Base-by-base conservation (phyloP, 2,888 invertebrate species). In the Euphydryas editha region DNA sequence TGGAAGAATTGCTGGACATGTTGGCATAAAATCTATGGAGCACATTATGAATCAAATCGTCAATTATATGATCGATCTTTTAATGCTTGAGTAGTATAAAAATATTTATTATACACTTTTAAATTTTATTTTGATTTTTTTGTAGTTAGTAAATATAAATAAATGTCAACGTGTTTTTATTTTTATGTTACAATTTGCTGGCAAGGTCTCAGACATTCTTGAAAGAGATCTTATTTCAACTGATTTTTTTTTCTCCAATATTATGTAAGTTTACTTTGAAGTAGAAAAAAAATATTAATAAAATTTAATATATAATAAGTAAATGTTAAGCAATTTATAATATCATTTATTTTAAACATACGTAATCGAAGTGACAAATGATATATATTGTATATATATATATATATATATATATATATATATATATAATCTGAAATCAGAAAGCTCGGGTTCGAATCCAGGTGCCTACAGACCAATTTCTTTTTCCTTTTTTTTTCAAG, bases 1-100 rank as follows among this genome's bases (percentile, higher is more conserved):
- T 1, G 92, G 92, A 30, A 92, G 61, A 44, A 86, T 88, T 1
- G 92, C 67, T 5, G 92, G 90, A 62, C 92, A 92, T 2, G 91
- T 91, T 0, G 88, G 87, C 59, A 81, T 81, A 76, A 86, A 91
- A 71, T 81, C 76, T 70, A 74, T 76, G 11, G 83, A 79, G 69
- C 88, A 88, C 89, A 88, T 88, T 72, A 49, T 69, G 20, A 49
- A 64, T 67, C 65, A 39, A 17, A 56, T 37, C 39, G 11, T 36
- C 15, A 20, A 47, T 54, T 47, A 37, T 42, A 18, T 7, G 5
- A 24, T 51, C 21, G 24, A 51, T 51, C 5, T 54, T 21, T 54
- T 2, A 7, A 3, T 30, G 30, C 8, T 11, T 39, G 11, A 39
- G 1, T 11, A 39, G 10, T 1, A 39, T 11, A 20, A 65, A 46